Percentiles rank a stretch among this genome's conserved stretches.
phyloP scores from a whole-genome alignment of 1,140 invertebrate genomes.

The Maniola jurtina region DNA sequence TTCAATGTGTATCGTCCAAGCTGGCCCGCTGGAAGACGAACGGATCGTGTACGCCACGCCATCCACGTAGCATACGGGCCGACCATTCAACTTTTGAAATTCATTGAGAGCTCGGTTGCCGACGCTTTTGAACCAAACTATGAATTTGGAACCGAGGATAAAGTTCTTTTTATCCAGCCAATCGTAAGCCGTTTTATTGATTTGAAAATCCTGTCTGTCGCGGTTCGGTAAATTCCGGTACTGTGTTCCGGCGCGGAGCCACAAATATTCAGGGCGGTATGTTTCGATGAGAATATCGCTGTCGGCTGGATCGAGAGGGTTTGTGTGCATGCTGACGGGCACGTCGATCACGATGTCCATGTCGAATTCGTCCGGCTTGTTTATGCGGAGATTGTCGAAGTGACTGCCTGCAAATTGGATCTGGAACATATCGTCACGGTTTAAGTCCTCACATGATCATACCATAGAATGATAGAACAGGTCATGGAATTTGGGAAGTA shows the following conservation, averaged over 20 bases:
- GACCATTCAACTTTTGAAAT: constrained; percentile 18
- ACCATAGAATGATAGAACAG: too few relatives aligned
- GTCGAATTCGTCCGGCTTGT: constrained; percentile 79
- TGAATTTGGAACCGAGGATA: constrained; percentile 61
- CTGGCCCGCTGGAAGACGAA: constrained; percentile 66
- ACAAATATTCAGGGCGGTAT: constrained; percentile 44
- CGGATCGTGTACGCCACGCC: constrained; percentile 41
- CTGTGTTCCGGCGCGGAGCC: constrained; percentile 49
- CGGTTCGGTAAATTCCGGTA: constrained; percentile 43
- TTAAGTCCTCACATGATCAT: too few relatives aligned
- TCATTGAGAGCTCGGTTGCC: constrained; percentile 44
- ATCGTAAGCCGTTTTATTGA: constrained; percentile 46
- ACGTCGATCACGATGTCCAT: constrained; percentile 75
- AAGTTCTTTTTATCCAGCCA: constrained; percentile 54
- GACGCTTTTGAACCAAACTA: constrained; percentile 65
- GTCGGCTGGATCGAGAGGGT: constrained; percentile 30
- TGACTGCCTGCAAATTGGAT: constrained; percentile 78
- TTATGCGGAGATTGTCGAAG: constrained; percentile 77
- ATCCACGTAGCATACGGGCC: constrained; percentile 26
- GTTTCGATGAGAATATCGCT: constrained; percentile 54
- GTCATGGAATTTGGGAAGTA: too few relatives aligned
- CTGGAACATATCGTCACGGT: constrained; percentile 25
- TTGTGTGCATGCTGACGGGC: constrained; percentile 42
- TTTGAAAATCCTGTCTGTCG: constrained; percentile 41
- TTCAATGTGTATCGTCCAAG: constrained; percentile 64